Evolutionary conservation across 2,888 invertebrate species (phyloP), one percentile per base, ranked within the genome.

Genomic region (Diadegma fenestrale): DNA sequence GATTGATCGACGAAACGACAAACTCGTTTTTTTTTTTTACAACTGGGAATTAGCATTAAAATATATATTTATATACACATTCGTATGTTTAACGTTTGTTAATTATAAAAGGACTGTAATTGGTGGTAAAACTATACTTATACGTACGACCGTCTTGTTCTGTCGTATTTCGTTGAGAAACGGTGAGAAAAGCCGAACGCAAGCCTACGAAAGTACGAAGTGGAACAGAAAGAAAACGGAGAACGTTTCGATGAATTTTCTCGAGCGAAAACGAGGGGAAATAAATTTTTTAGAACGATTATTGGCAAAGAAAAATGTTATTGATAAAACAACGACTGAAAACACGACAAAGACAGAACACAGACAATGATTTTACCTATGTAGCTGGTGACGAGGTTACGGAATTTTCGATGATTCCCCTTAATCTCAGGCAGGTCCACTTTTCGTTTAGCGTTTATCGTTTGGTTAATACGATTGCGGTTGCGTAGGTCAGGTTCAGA

Each of bases 391-490:
- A 99, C 99, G 96, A 99, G 97, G 95, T 98, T 99, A 96, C 99
- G 97, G 97, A 99, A 99, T 97, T 99, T 99, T 96, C 98, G 98
- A 96, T 99, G 98, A 95, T 98, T 98, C 95, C 98, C 99, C 96
- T 98, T 98, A 95, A 98, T 98, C 96, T 98, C 98, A 95, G 98
- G 98, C 95, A 98, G 97, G 97, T 99, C 99, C 98, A 99, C 99
- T 99, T 89, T 90, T 91, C 89, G 92, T 91, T 89, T 91, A 92
- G 90, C 78, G 71, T 68, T 43, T 66, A 80, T 75, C 73, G 73
- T 80, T 58, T 58, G 58, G 88, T 91, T 90, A 91, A 91, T 90
- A 87, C 75, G 91, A 90, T 91, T 90, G 92, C 90, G 90, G 90
- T 92, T 89, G 89, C 88, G 89, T 91, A 89, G 91, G 90, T 92